These are phyloP conservation scores for Okamejei kenojei DNA, from an alignment of 2,797 vertebrate species.

Conservation along the genomic window DNA sequence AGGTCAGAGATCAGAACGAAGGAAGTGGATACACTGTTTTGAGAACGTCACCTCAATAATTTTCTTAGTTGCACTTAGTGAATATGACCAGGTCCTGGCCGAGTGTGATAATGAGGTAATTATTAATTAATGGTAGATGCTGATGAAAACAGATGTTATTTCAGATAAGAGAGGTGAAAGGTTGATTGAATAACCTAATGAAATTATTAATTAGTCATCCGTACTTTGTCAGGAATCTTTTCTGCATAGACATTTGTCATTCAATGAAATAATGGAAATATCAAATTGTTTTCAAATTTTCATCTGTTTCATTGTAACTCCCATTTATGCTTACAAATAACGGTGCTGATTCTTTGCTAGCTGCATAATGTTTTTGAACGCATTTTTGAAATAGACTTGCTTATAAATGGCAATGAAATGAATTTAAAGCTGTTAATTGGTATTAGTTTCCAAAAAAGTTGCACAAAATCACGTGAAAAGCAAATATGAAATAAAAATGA, in stretches of 20 bases:
- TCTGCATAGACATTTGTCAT: background rate
- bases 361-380: background rate
- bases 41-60: slow-evolving; percentile 90
- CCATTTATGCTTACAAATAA: background rate
- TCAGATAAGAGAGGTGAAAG: background rate
- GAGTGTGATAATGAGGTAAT: slow-evolving; percentile 83
- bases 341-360: background rate
- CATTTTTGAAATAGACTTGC: background rate
- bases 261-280: background rate
- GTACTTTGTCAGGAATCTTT: background rate
- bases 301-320: background rate
- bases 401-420: background rate
- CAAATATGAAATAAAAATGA: too few relatives aligned
- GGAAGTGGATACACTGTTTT: slow-evolving; percentile 91
- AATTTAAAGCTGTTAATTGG: background rate
- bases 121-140: background rate
- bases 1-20: slow-evolving; percentile 82
- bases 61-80: slow-evolving; percentile 83
- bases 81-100: slow-evolving; percentile 83
- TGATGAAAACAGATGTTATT: background rate
- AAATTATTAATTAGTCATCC: background rate
- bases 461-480: too few relatives aligned
- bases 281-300: background rate
- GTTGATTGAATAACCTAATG: background rate
- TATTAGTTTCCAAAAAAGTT: background rate